These are phyloP conservation scores for Novumbra hubbsi DNA, from an alignment of 2,797 vertebrate species.

Conservation along the genomic window DNA sequence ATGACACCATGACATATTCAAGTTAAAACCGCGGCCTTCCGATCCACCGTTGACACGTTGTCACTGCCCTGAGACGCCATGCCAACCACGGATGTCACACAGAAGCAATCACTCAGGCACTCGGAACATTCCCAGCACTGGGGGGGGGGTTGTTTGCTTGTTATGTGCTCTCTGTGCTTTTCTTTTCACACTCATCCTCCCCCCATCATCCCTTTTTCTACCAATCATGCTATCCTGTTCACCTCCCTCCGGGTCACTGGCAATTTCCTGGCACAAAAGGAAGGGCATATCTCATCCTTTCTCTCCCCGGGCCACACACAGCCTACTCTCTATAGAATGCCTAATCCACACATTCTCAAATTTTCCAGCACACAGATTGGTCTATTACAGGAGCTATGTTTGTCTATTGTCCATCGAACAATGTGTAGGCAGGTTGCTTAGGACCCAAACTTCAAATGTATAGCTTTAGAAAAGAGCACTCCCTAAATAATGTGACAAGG, in stretches of 20 bases:
- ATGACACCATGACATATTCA: not conserved
- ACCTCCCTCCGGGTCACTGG: slow-evolving; percentile 26
- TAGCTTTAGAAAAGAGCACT: too few relatives aligned
- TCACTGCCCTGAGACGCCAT: not conserved
- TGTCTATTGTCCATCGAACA: too few relatives aligned
- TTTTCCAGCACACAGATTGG: too few relatives aligned
- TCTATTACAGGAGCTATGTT: too few relatives aligned
- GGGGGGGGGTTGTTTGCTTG: not conserved
- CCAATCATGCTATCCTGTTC: slow-evolving; percentile 1
- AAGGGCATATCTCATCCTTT: slow-evolving; percentile 19
- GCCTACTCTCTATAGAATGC: slow-evolving; percentile 11
- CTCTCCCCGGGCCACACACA: slow-evolving; percentile 12
- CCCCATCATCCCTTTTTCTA: not conserved
- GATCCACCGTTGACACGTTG: not conserved
- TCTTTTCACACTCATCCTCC: not conserved
- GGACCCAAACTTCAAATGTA: too few relatives aligned
- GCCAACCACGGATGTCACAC: not conserved
- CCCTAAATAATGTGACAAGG: too few relatives aligned
- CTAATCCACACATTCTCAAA: too few relatives aligned
- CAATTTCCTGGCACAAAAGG: slow-evolving; percentile 35
- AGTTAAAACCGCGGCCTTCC: not conserved
- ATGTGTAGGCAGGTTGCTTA: too few relatives aligned
- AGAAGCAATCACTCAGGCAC: not conserved
- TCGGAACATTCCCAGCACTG: not conserved
- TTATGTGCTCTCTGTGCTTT: not conserved